phyloP scores from a whole-genome alignment of 2,797 vertebrate species.

The Epinephelus coioides region DNA sequence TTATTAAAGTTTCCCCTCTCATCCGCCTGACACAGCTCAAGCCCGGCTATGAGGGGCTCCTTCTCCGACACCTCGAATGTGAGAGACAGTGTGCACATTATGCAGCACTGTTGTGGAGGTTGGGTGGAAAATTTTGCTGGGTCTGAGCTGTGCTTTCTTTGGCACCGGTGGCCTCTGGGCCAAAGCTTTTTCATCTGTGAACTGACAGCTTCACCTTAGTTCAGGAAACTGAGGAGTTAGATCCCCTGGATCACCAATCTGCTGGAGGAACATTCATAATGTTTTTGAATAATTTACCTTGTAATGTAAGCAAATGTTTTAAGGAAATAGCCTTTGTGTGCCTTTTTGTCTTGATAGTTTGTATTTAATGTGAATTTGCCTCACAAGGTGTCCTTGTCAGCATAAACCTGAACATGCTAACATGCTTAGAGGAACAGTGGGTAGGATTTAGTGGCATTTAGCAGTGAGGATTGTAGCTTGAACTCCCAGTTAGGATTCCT shows the following conservation, averaged over 20 bases:
- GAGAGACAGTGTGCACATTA: conserved; percentile 80
- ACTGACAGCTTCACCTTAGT: conserved; percentile 82
- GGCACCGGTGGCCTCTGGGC: conserved; percentile 76
- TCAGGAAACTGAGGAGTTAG: conserved; percentile 70
- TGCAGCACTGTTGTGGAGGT: conserved; percentile 67
- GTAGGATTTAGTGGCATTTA: too few relatives aligned
- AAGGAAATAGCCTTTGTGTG: conserved; percentile 5
- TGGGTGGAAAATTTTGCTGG: conserved; percentile 79
- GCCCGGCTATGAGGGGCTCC: conserved; percentile 56
- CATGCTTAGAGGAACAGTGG: neutral
- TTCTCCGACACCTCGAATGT: conserved; percentile 65
- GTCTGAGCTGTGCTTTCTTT: conserved; percentile 84
- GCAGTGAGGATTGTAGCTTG: too few relatives aligned
- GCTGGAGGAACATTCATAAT: conserved; percentile 45
- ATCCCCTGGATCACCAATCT: conserved; percentile 39
- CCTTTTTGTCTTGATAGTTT: neutral
- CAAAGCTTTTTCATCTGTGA: conserved; percentile 81
- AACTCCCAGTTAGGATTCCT: too few relatives aligned
- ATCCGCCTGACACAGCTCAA: conserved; percentile 47
- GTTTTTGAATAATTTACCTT: conserved; percentile 41
- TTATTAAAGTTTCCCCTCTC: conserved; percentile 73
- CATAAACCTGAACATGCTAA: neutral
- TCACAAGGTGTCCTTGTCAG: neutral
- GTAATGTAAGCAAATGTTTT: conserved; percentile 20
- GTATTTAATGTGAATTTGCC: neutral